Conservation (phyloP, 23 tunicate species). For the Phallusia fumigata region DNA sequence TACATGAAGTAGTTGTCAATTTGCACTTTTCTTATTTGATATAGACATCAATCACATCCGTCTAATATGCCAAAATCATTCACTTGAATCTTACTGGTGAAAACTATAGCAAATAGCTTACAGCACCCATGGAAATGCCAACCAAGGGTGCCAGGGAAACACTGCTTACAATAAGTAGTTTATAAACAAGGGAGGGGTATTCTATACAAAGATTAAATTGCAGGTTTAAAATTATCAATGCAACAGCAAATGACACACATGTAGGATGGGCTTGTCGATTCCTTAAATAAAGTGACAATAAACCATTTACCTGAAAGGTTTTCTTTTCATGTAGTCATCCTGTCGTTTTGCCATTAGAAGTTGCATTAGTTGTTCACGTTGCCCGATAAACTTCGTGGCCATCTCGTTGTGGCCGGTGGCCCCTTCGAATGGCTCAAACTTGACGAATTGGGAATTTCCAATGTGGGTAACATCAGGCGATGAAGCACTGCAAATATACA, state of each 20-base stretch:
- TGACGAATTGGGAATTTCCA: not conserved
- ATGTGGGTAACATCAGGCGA: not conserved
- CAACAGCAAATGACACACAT: slow-evolving; percentile 19
- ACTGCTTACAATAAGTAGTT: no score
- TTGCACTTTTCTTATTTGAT: no score
- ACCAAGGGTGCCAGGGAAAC: no score
- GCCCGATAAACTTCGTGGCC: slow-evolving; percentile 29
- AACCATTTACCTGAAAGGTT: slow-evolving; percentile 16
- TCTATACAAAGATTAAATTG: no score
- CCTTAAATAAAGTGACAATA: not conserved
- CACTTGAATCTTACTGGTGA: no score
- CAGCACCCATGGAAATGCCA: no score
- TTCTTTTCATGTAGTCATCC: slow-evolving; percentile 49
- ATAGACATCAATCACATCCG: no score
- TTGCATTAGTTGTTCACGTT: slow-evolving; percentile 52
- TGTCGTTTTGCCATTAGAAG: slow-evolving; percentile 61
- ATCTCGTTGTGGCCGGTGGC: not conserved
- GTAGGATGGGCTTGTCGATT: not conserved
- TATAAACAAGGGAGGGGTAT: no score
- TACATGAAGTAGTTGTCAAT: no score
- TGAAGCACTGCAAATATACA: not conserved
- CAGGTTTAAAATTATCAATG: no score
- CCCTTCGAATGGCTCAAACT: not conserved
- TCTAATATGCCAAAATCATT: no score
- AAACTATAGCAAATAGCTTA: no score